Evolutionary conservation across 2,113 vertebrate genomes (phyloP).

Genomic region (Corydoras sp.): DNA sequence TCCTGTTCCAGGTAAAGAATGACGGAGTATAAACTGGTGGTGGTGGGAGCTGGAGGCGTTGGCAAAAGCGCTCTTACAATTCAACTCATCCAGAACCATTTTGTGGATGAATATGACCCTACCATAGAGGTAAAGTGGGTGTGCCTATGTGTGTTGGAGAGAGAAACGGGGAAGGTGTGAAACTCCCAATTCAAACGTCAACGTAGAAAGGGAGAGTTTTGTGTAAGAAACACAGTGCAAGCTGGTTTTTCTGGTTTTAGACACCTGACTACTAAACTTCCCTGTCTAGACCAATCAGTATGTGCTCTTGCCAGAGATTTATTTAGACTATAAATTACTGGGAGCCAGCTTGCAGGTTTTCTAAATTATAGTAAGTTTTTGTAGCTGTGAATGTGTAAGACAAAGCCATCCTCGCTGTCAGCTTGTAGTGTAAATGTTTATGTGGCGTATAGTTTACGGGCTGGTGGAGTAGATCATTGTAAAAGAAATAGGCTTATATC

Average conservation of each 20-base stretch:
- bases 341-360: background rate
- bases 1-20: slow-evolving; percentile 64
- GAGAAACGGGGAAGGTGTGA: background rate
- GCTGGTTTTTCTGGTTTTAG: slow-evolving; percentile 60
- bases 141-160: background rate
- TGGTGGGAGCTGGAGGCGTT: slow-evolving; percentile 72
- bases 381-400: background rate
- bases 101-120: slow-evolving; percentile 73
- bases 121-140: slow-evolving; percentile 67
- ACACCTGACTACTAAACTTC: slow-evolving; percentile 13
- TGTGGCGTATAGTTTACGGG: no score
- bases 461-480: no score
- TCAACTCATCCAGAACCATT: slow-evolving; percentile 74
- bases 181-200: slow-evolving; percentile 11
- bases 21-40: slow-evolving; percentile 74
- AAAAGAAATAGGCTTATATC: no score
- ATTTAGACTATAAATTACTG: slow-evolving; percentile 8
- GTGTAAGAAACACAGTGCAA: slow-evolving; percentile 20
- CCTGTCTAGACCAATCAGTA: slow-evolving; percentile 3
- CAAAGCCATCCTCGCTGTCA: background rate
- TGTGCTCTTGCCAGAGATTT: background rate
- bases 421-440: no score
- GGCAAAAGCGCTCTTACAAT: slow-evolving; percentile 73
- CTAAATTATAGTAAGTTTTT: background rate
- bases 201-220: background rate